These are phyloP conservation scores for Cheiracanthium punctorium DNA, from an alignment of 2,888 invertebrate genomes.

Conservation along the genomic window DNA sequence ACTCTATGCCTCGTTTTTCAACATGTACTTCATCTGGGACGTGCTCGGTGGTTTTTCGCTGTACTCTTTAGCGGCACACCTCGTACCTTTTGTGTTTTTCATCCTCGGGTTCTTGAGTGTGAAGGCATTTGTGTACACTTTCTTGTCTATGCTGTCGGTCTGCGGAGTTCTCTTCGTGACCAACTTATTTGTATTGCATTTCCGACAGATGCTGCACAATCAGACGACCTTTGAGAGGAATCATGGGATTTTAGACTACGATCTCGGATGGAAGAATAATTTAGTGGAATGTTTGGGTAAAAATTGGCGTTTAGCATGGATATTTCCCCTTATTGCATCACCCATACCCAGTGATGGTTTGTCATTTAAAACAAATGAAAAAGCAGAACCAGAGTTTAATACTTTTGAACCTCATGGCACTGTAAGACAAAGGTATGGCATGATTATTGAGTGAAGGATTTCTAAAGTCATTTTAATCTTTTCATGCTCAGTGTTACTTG, in stretches of 20 bases:
- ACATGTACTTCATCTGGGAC: constrained; percentile 75
- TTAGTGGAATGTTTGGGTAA: constrained; percentile 85
- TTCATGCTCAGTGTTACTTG: too few species aligned
- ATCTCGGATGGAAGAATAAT: constrained; percentile 85
- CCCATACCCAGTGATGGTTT: constrained; percentile 87
- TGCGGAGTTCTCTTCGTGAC: constrained; percentile 73
- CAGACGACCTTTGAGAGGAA: constrained; percentile 77
- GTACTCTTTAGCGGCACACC: constrained; percentile 73
- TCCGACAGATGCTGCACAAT: constrained; percentile 54
- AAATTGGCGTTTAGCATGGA: constrained; percentile 86
- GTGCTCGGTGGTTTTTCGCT: constrained; percentile 74
- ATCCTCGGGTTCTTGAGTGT: constrained; percentile 74
- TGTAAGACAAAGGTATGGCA: constrained; percentile 29
- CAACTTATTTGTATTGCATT: constrained; percentile 75
- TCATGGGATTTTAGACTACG: constrained; percentile 79
- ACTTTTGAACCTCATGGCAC: neutral
- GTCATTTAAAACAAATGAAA: constrained; percentile 45
- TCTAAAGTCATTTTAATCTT: neutral
- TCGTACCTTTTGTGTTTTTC: constrained; percentile 75
- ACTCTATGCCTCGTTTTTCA: constrained; percentile 76
- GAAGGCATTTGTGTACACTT: constrained; percentile 70
- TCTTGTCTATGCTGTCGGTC: constrained; percentile 74
- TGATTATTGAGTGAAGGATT: too few species aligned
- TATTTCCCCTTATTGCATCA: constrained; percentile 87
- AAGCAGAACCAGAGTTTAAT: neutral